A percentile compares a stretch with the other conserved stretches of the same genome.
Conservation (phyloP, 2,797 vertebrate species). For the Macropodus opercularis region DNA sequence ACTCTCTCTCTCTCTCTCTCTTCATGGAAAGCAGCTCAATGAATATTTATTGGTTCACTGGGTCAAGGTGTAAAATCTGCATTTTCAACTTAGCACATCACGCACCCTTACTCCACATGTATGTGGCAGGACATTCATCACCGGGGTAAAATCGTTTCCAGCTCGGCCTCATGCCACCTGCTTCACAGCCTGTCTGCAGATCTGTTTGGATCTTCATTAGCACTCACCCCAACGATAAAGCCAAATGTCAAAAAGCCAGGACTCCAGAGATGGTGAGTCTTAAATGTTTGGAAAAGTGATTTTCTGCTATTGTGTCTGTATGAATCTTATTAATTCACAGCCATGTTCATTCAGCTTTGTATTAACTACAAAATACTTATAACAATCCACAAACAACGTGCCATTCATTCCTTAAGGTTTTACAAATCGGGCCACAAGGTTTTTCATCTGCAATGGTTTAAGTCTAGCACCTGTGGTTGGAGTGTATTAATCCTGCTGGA, state of each 20-base stretch:
- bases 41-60: slow-evolving; percentile 71
- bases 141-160: slow-evolving; percentile 46
- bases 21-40: slow-evolving; percentile 44
- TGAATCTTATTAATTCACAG: slow-evolving; percentile 4
- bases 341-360: no score
- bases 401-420: background rate
- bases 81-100: slow-evolving; percentile 47
- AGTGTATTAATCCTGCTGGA: slow-evolving; percentile 21
- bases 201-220: slow-evolving; percentile 60
- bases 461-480: slow-evolving; percentile 9
- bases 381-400: background rate
- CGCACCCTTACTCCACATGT: slow-evolving; percentile 39
- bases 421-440: background rate
- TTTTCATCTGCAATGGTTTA: background rate
- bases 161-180: slow-evolving; percentile 60
- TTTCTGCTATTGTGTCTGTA: slow-evolving; percentile 25
- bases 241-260: slow-evolving; percentile 28
- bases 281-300: slow-evolving; percentile 23
- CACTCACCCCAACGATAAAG: slow-evolving; percentile 13
- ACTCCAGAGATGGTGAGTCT: slow-evolving; percentile 28
- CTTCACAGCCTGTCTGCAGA: slow-evolving; percentile 50
- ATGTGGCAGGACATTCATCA: slow-evolving; percentile 66
- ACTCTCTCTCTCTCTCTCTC: slow-evolving; percentile 1
- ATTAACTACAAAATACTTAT: no score
- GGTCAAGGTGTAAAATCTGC: slow-evolving; percentile 69